Conservation (phyloP, 2,113 vertebrate species). For the Gnathonemus longibarbis region DNA sequence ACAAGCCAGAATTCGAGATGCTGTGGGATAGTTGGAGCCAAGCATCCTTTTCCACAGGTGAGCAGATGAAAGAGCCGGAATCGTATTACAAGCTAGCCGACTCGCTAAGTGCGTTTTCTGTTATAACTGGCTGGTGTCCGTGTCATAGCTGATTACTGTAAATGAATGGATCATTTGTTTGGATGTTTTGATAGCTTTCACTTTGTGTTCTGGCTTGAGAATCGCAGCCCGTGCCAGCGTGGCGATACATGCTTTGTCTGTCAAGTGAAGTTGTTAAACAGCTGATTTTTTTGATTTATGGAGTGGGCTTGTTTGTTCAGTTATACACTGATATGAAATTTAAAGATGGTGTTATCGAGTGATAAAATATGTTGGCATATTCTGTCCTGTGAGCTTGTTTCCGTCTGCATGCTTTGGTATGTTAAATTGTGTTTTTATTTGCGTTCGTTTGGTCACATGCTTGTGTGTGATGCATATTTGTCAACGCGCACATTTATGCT, state of each 20-base stretch:
- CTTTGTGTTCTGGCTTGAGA: not conserved
- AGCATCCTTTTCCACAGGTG: not conserved
- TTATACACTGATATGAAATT: not conserved
- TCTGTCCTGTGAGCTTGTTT: slow-evolving; percentile 22
- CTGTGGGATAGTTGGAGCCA: not conserved
- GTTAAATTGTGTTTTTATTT: slow-evolving; percentile 36
- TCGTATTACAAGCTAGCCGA: not conserved
- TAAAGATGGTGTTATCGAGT: not conserved
- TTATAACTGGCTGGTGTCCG: not conserved
- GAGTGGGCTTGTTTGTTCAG: not conserved
- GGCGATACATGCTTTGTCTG: not conserved
- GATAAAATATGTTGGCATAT: slow-evolving; percentile 40
- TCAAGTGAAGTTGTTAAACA: not conserved
- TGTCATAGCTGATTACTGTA: not conserved
- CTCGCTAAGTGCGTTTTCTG: not conserved
- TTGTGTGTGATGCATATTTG: slow-evolving; percentile 43
- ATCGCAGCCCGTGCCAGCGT: not conserved
- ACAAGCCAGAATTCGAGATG: not conserved
- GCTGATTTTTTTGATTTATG: not conserved
- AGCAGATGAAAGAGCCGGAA: not conserved
- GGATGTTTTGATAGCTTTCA: not conserved
- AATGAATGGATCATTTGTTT: not conserved
- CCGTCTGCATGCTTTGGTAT: slow-evolving; percentile 27
- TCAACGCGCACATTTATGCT: slow-evolving; percentile 48
- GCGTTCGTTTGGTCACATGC: slow-evolving; percentile 45